phyloP scores from a whole-genome alignment of 2,797 vertebrate species.

The Acanthurus leucopareius region DNA sequence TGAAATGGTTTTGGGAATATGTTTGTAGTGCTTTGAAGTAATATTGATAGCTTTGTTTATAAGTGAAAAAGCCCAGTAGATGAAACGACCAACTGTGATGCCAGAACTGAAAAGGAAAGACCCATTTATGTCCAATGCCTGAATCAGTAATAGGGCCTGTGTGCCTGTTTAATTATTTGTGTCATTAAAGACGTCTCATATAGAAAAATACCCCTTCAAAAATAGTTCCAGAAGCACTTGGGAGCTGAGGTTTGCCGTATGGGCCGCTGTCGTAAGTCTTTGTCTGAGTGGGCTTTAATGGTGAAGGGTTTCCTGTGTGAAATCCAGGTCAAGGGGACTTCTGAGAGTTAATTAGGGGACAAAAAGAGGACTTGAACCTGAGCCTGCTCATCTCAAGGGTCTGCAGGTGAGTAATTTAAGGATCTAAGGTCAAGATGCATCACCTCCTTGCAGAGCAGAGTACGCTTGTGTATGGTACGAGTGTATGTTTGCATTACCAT shows the following conservation, averaged over 20 bases:
- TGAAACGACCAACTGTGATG: slow-evolving; percentile 38
- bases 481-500: slow-evolving; percentile 1
- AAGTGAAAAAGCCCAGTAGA: slow-evolving; percentile 39
- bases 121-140: slow-evolving; percentile 3
- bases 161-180: slow-evolving; percentile 31
- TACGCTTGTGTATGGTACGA: not conserved
- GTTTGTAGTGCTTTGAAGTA: slow-evolving; percentile 72
- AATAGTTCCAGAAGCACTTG: slow-evolving; percentile 5
- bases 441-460: slow-evolving; percentile 13
- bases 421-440: slow-evolving; percentile 57
- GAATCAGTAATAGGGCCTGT: not conserved
- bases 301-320: slow-evolving; percentile 54
- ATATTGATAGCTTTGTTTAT: slow-evolving; percentile 54
- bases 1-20: slow-evolving; percentile 41
- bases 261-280: slow-evolving; percentile 16
- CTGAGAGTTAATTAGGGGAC: slow-evolving; percentile 67
- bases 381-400: slow-evolving; percentile 54
- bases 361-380: slow-evolving; percentile 61
- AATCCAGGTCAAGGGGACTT: slow-evolving; percentile 61
- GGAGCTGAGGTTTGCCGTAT: slow-evolving; percentile 11
- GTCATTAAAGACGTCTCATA: slow-evolving; percentile 17
- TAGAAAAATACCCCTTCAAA: not conserved
- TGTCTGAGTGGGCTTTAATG: slow-evolving; percentile 4
- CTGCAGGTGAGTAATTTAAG: slow-evolving; percentile 25
- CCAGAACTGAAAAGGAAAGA: slow-evolving; percentile 27